These are phyloP conservation scores for Phrixothrix hirtus DNA, from an alignment of 2,888 invertebrate species.

Conservation along the genomic window DNA sequence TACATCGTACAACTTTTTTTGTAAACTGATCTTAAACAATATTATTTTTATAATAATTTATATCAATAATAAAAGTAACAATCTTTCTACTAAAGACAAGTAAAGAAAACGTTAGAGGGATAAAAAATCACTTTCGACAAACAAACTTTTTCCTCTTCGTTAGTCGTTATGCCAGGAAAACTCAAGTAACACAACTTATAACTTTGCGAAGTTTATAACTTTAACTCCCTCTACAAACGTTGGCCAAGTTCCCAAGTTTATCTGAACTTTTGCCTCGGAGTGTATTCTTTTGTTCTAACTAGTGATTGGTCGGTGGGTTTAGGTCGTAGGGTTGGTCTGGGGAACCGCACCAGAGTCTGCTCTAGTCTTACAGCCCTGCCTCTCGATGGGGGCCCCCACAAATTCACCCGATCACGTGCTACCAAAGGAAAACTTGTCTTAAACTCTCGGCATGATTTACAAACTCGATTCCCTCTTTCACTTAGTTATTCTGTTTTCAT, in stretches of 20 bases:
- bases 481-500: slow-evolving; percentile 29
- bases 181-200: slow-evolving; percentile 30
- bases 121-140: slow-evolving; percentile 28
- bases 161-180: slow-evolving; percentile 26
- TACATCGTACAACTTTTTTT: no score
- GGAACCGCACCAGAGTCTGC: slow-evolving; percentile 21
- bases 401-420: slow-evolving; percentile 40
- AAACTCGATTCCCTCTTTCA: slow-evolving; percentile 31
- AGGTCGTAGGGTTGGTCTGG: slow-evolving; percentile 50
- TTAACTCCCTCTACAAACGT: slow-evolving; percentile 29
- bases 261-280: slow-evolving; percentile 34
- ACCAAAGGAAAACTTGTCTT: slow-evolving; percentile 34
- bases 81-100: no score
- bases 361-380: slow-evolving; percentile 28
- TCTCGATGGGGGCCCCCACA: slow-evolving; percentile 29
- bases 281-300: slow-evolving; percentile 57
- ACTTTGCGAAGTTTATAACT: slow-evolving; percentile 35
- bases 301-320: slow-evolving; percentile 56
- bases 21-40: no score
- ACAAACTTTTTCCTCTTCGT: slow-evolving; percentile 29
- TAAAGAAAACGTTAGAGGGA: slow-evolving; percentile 8
- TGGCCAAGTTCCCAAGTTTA: slow-evolving; percentile 32
- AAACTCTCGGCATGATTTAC: slow-evolving; percentile 33
- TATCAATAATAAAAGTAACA: no score
- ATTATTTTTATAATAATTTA: no score